Base-by-base conservation (phyloP, 1,140 invertebrate species). In the Trinorchestia longiramus region DNA sequence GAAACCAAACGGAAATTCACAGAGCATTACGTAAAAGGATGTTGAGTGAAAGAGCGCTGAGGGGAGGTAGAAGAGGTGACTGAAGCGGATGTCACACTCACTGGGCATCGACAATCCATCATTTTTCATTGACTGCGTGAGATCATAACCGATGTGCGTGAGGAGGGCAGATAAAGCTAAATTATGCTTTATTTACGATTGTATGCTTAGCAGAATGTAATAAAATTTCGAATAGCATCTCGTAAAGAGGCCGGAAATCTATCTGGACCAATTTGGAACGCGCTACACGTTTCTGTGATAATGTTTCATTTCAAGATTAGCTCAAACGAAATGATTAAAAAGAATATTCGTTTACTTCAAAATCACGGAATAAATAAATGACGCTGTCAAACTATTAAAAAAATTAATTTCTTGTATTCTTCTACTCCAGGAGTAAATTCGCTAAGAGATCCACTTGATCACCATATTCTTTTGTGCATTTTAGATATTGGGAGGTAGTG, bases 141-240 rank as follows among this genome's bases (percentile, higher is more conserved):
- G 62, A 77, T 77, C 62, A 36, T 77, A 77, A 77, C 62, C 28
- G 62, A 77, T 77, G 62, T 36, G 62, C 62, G 62, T 77, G 62
- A 3, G 62, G 62, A 11, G 62, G 62, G 11, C 36, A 28, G 62
- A 15, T 77, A 77, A 77, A 77, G 28, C 62, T 77, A 36, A 77
- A 77, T 77, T 77, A 77, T 77, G 62, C 62, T 77, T 77, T 77
- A 77, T 77, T 77, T 77, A 77, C 62, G 62, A 36, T 77, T 77
- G 62, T 77, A 77, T 77, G 62, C 28, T 77, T 23, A 77, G 62
- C 62, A 77, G 62, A 36, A 77, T 36, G 15, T 77, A 11, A 77
- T 77, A 77, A 77, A 77, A 77, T 36, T 77, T 77, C 1, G 62
- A 77, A 77, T 77, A 28, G 62, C 62, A 23, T 77, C 62, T 77